Conservation (phyloP, 2,113 vertebrate species). For the Tricholaema leucomelas region DNA sequence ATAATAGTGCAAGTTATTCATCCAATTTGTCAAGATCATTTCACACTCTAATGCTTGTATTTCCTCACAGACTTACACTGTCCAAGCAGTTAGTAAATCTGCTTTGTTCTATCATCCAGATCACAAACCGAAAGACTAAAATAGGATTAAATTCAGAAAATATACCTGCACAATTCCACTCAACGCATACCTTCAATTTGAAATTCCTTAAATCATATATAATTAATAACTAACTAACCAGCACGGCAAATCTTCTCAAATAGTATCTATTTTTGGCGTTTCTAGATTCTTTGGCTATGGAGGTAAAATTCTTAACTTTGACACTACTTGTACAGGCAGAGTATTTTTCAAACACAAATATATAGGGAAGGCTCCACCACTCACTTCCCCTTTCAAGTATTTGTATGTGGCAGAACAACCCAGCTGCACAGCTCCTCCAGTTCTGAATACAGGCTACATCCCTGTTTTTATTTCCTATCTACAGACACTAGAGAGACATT, state of each 20-base stretch:
- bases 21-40: neutral
- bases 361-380: neutral
- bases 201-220: neutral
- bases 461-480: neutral
- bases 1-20: neutral
- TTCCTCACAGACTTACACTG: neutral
- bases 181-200: neutral
- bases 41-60: neutral
- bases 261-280: neutral
- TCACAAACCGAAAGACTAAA: neutral
- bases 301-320: neutral
- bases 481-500: neutral
- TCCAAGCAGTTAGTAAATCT: neutral
- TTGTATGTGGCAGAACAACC: conserved; percentile 18
- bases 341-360: neutral
- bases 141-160: neutral
- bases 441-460: neutral
- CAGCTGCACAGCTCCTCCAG: neutral
- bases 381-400: neutral
- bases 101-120: neutral
- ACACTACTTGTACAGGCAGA: neutral
- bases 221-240: neutral
- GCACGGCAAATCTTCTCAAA: neutral
- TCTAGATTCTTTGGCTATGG: neutral
- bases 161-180: neutral